These are phyloP conservation scores for Electrophaes corylata DNA, from an alignment of 2,888 invertebrate species.

Conservation along the genomic window DNA sequence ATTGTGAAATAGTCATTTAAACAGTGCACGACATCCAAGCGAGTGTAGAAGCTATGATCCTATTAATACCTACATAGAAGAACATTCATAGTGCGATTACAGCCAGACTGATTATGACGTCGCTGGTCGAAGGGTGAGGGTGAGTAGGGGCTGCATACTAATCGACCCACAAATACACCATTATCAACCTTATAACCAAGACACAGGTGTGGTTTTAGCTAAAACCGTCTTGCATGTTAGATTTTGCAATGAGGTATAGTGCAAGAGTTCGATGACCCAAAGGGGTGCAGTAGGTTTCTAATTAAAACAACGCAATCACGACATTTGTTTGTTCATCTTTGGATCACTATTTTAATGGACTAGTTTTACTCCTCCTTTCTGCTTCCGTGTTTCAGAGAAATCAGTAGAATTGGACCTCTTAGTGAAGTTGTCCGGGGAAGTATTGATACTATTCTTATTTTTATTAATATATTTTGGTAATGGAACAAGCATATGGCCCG, in stretches of 20 bases:
- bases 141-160: conserved; percentile 48
- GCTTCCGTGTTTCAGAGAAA: too few species aligned
- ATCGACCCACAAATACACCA: conserved; percentile 9
- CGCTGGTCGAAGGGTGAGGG: conserved; percentile 58
- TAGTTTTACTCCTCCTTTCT: too few species aligned
- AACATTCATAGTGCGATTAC: conserved; percentile 66
- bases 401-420: too few species aligned
- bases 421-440: too few species aligned
- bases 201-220: not conserved
- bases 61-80: conserved; percentile 44
- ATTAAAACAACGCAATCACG: conserved; percentile 12
- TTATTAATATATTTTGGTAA: too few species aligned
- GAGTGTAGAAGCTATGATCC: conserved; percentile 39
- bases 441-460: too few species aligned
- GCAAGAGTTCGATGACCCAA: conserved; percentile 51
- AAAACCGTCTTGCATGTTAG: conserved; percentile 35
- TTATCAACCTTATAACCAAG: conserved; percentile 24
- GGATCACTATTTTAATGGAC: too few species aligned
- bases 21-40: too few species aligned
- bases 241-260: conserved; percentile 45
- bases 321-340: not conserved
- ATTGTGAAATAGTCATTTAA: too few species aligned
- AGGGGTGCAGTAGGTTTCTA: conserved; percentile 21
- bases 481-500: too few species aligned
- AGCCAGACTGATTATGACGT: conserved; percentile 69